phyloP scores from a whole-genome alignment of 2,888 invertebrate species.

The Pristionchus arcanus region DNA sequence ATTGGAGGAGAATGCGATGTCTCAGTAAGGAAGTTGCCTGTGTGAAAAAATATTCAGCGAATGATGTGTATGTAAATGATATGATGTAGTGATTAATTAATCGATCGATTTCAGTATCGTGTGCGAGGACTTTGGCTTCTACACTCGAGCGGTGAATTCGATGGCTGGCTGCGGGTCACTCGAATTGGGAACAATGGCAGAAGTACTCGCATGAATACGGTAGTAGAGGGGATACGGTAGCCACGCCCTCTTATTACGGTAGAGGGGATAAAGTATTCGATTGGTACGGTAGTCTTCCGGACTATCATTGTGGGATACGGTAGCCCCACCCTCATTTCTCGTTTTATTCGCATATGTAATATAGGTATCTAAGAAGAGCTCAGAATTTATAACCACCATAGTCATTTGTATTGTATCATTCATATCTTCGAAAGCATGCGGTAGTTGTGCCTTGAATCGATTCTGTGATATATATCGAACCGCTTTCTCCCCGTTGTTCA shows the following conservation, averaged over 20 bases:
- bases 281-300: not conserved
- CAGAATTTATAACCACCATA: slow-evolving; percentile 27
- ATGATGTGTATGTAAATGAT: not conserved
- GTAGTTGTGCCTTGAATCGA: slow-evolving; percentile 38
- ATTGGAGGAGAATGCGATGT: slow-evolving; percentile 62
- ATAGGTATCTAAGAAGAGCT: slow-evolving; percentile 25
- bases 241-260: not conserved
- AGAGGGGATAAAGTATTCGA: not conserved
- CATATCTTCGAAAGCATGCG: not conserved
- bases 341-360: not conserved
- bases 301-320: no score
- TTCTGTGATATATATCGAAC: slow-evolving; percentile 26
- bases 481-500: slow-evolving; percentile 34
- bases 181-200: slow-evolving; percentile 54
- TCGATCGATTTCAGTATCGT: slow-evolving; percentile 62
- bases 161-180: slow-evolving; percentile 62
- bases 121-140: slow-evolving; percentile 67
- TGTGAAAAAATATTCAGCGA: not conserved
- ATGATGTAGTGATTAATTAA: not conserved
- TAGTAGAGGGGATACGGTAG: not conserved
- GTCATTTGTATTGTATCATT: slow-evolving; percentile 2
- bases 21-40: slow-evolving; percentile 53
- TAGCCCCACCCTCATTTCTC: not conserved
- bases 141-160: slow-evolving; percentile 61
- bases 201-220: slow-evolving; percentile 48